Base-by-base conservation (phyloP, 35 echinoderm and acorn worm species). In the Ophioderma brevispina region DNA sequence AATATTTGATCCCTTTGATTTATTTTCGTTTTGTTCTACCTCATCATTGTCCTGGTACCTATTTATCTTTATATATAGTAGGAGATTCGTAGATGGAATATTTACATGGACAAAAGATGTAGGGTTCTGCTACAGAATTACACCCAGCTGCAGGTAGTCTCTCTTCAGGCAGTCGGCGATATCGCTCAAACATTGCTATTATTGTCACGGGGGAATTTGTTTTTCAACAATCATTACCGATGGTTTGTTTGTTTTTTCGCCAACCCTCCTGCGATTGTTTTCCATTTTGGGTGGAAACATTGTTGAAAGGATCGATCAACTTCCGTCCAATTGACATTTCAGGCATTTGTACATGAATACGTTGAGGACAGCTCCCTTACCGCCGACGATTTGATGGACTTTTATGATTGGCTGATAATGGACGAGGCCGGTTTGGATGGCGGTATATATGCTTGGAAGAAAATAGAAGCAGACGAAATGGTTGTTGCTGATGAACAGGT, bases 241-340 rank as follows among this genome's bases (percentile, higher is more conserved):
- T 63, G 83, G 83, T 23, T 85, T 85, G 50, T 63, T 31, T 32
- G 83, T 85, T 25, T 33, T 85, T 0, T 85, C 83, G 0, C 25
- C n/a, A n/a, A 64, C 25, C 83, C 83, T 11, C 55, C 83, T 33
- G 5, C 59, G 3, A 2, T 25, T 70, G 59, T 8, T 18, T n/a
- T 6, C 23, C 4, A 70, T 70, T 15, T 13, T 1, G 4, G n/a
- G 2, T 2, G 28, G 3, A 18, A 13, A 6, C 1, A 25, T 70
- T 70, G 28, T 13, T 70, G 28, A 70, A 25, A 2, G 6, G 3
- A 25, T 3, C 2, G 59, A 30, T 15, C 6, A 25, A 25, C 59
- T 6, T 8, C 1, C 2, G n/a, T 70, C 2, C 59, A 25, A 1
- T 1, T 70, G 5, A 25, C 59, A 2, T 70, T 70, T 70, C 59